Percentiles rank a stretch among this genome's conserved stretches.
These are phyloP conservation scores for Tachycineta bicolor DNA, from an alignment of 2,113 vertebrate genomes.

Conservation along the genomic window DNA sequence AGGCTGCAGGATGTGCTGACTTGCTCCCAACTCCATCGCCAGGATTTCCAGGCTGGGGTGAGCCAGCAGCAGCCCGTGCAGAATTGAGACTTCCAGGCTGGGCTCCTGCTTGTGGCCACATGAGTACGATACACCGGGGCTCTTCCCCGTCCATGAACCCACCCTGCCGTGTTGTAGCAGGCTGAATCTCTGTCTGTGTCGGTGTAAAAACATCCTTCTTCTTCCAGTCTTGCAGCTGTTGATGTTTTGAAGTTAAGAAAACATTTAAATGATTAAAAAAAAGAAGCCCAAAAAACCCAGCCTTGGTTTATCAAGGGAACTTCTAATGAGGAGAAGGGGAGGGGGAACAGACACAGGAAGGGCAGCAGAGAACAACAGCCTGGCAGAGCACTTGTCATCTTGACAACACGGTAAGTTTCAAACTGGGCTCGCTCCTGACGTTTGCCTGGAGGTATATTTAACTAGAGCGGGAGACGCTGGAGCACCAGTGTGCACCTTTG, in stretches of 20 bases:
- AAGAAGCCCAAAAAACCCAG: neutral
- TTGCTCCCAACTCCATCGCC: fast-evolving
- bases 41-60: neutral
- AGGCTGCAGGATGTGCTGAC: neutral
- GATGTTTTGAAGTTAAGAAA: conserved; percentile 34
- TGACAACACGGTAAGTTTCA: conserved; percentile 6
- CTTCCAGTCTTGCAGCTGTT: neutral
- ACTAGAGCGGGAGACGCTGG: neutral
- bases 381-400: conserved; percentile 21
- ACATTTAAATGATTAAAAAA: conserved; percentile 22
- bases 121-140: fast-evolving
- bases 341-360: neutral
- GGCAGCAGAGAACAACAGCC: conserved; percentile 22
- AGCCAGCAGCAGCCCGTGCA: neutral
- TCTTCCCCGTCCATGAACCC: neutral
- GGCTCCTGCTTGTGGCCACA: neutral
- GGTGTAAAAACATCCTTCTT: neutral
- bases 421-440: neutral
- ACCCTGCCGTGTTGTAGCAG: fast-evolving
- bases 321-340: conserved; percentile 37
- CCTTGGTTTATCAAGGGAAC: conserved; percentile 30
- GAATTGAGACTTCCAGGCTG: neutral
- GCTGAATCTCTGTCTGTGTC: neutral
- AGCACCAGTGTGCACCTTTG: neutral
- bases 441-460: conserved; percentile 40